Base-by-base conservation (phyloP, 2,888 invertebrate genomes). In the Chrysina gloriosa region DNA sequence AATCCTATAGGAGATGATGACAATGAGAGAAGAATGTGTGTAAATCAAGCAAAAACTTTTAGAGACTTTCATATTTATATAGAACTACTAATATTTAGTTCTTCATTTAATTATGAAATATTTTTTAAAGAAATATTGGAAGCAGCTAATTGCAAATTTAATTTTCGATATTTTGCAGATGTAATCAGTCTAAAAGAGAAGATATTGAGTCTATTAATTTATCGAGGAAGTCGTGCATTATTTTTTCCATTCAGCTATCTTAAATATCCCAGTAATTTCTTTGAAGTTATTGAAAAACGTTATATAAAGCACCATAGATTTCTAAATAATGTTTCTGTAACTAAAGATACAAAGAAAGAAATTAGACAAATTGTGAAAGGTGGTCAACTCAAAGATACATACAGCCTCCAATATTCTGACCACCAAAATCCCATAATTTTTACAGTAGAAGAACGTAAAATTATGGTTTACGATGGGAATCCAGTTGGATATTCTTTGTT, bases 91-190 rank as follows among this genome's bases (percentile, higher is more conserved):
- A 73, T 77, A 3, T 77, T 76, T 67, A 70, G 69, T 1, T 21
- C 63, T 6, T 56, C 72, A 36, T 80, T 80, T 70, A 70, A 78
- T 63, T 78, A 76, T 52, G 71, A 68, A 1, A 63, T 69, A 3
- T 80, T 80, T 71, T 80, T 78, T 54, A 75, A 78, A 68, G 80
- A 80, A 58, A 63, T 80, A n/a, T 76, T 77, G 50, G 70, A 75
- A 21, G 63, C 75, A 14, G 67, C 75, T 19, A 52, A 54, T 3
- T 56, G 61, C 25, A 65, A 29, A 14, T 69, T 65, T 21, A 50
- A 48, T 6, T 65, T 63, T 27, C 61, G 52, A n/a, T 69, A 69
- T 39, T 69, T 65, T 5, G 29, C 42, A 5, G 69, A 69, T 50
- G 31, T 39, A 0, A 23, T 65, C 0, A 21, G 65, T 21, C 63